phyloP scores from a whole-genome alignment of 2,113 vertebrate genomes.

The Ictalurus punctatus region DNA sequence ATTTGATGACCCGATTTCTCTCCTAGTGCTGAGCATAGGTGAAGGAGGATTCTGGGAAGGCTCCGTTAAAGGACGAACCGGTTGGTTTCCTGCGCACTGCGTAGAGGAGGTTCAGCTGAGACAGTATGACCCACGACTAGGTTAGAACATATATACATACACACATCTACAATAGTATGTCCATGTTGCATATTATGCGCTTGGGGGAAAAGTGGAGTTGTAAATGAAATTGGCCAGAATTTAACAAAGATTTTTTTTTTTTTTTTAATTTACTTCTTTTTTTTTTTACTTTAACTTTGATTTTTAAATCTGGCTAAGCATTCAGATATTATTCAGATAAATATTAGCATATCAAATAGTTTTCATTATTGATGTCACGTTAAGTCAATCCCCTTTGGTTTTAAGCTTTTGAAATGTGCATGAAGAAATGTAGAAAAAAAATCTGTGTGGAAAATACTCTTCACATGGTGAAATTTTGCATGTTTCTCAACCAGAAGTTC shows the following conservation, averaged over 20 bases:
- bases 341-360: not conserved
- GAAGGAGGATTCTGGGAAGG: slow-evolving; percentile 99
- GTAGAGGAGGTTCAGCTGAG: slow-evolving; percentile 98
- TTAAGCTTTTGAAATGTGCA: not conserved
- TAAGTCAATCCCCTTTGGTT: not conserved
- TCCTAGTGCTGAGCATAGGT: slow-evolving; percentile 90
- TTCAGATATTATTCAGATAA: not conserved
- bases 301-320: not conserved
- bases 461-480: not conserved
- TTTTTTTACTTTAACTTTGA: not conserved
- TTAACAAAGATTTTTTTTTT: not conserved
- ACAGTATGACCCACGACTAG: slow-evolving; percentile 87
- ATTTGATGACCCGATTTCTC: not conserved
- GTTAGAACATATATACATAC: slow-evolving; percentile 67
- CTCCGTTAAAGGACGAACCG: slow-evolving; percentile 89
- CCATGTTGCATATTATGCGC: not conserved
- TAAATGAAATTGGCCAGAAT: not conserved
- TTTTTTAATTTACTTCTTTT: not conserved
- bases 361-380: not conserved
- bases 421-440: not conserved
- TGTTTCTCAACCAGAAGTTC: not conserved
- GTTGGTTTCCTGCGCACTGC: slow-evolving; percentile 98
- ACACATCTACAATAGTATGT: not conserved
- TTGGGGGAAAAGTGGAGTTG: not conserved
- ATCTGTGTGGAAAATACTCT: not conserved